A percentile compares a stretch with the other conserved stretches of the same genome.
Conservation (phyloP, 2,797 vertebrate genomes). For the Sciurus vulgaris region DNA sequence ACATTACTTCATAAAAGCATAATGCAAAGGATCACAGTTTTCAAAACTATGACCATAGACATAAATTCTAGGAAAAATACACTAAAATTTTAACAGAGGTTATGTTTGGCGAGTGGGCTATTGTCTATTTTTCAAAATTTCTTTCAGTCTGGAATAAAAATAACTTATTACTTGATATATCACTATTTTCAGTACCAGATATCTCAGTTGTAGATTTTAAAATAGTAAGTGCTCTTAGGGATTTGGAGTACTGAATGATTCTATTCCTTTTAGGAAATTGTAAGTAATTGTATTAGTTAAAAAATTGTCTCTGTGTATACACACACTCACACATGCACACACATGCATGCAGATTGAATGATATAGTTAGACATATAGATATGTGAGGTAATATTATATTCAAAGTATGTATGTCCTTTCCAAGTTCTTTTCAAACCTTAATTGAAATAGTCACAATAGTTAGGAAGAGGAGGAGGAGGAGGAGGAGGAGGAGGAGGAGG, state of each 20-base stretch:
- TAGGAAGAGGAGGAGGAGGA: background rate
- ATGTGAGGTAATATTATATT: background rate
- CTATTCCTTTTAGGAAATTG: slow-evolving; percentile 21
- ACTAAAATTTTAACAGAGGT: background rate
- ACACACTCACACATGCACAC: background rate
- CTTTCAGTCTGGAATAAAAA: slow-evolving; percentile 55
- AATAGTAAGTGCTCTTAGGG: slow-evolving; percentile 13
- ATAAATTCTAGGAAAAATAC: slow-evolving; percentile 34
- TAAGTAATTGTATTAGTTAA: slow-evolving; percentile 35
- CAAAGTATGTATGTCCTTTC: background rate
- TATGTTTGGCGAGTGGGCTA: background rate
- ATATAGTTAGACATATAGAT: background rate
- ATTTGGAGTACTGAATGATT: slow-evolving; percentile 19
- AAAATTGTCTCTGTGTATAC: background rate
- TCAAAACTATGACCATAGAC: slow-evolving; percentile 19
- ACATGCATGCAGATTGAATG: background rate
- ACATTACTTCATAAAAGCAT: background rate
- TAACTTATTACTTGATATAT: background rate
- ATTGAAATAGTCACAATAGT: background rate
- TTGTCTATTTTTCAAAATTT: slow-evolving; percentile 45
- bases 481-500: too few relatives aligned
- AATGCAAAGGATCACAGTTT: background rate
- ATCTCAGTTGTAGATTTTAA: background rate
- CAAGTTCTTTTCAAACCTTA: background rate
- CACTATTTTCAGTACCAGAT: background rate